phyloP scores from a whole-genome alignment of 2,113 vertebrate species.

The Paramisgurnus dabryanus region DNA sequence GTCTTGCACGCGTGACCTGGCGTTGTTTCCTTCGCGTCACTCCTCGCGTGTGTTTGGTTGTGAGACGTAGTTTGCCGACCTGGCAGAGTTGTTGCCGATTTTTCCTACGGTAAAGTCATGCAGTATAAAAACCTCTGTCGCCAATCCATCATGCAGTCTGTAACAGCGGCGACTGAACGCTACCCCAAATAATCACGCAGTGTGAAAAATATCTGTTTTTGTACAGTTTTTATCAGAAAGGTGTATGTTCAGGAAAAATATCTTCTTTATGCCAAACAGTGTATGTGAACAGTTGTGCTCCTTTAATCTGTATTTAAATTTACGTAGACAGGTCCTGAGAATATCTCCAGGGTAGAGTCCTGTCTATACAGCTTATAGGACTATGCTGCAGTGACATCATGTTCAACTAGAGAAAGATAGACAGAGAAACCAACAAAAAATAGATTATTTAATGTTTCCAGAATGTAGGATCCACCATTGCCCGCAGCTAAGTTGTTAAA shows the following conservation, averaged over 20 bases:
- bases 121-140: too few relatives aligned
- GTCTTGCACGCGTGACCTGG: too few relatives aligned
- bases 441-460: conserved; percentile 93
- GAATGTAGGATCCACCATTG: conserved; percentile 84
- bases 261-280: background rate
- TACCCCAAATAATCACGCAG: too few relatives aligned
- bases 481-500: conserved; percentile 85
- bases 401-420: conserved; percentile 12
- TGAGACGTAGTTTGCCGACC: too few relatives aligned
- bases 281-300: conserved; percentile 85
- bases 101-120: too few relatives aligned
- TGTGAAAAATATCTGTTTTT: background rate
- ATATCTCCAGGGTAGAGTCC: background rate
- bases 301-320: background rate
- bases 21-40: too few relatives aligned
- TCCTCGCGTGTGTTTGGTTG: too few relatives aligned
- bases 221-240: background rate
- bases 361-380: background rate
- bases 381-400: background rate
- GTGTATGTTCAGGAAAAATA: background rate
- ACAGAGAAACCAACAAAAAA: conserved; percentile 46
- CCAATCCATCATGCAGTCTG: too few relatives aligned
- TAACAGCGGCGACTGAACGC: too few relatives aligned
- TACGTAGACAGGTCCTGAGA: background rate
- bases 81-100: too few relatives aligned